Evolutionary conservation across 2,113 vertebrate species (phyloP).

Genomic region (Siphamia tubifer): DNA sequence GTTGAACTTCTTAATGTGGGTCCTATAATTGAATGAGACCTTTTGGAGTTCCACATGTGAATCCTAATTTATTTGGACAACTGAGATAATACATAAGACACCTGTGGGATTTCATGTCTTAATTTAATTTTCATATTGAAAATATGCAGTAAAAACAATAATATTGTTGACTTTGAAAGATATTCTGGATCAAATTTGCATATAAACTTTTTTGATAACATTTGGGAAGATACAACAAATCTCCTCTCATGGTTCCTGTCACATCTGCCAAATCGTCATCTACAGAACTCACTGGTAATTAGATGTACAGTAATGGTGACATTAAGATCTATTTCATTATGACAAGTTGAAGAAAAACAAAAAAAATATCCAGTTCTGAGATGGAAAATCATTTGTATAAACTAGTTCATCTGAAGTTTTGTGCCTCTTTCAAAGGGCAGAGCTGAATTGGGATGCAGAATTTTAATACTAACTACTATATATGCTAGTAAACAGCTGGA

Average conservation of each 20-base stretch:
- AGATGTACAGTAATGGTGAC: slow-evolving; percentile 28
- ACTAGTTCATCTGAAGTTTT: background rate
- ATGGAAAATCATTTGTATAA: background rate
- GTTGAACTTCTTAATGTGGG: background rate
- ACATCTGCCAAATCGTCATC: slow-evolving; percentile 28
- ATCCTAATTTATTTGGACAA: background rate
- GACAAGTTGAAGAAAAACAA: background rate
- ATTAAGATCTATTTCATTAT: slow-evolving; percentile 5
- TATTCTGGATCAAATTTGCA: background rate
- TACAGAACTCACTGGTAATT: slow-evolving; percentile 28
- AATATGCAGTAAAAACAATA: background rate
- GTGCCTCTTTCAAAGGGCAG: background rate
- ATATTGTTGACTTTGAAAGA: background rate
- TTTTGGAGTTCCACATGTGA: background rate
- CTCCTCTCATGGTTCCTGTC: slow-evolving; percentile 24
- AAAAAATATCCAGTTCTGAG: background rate
- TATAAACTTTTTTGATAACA: background rate
- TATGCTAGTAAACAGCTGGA: too few species aligned
- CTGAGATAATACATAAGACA: background rate
- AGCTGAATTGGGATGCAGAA: background rate
- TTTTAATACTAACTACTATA: background rate
- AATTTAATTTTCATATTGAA: slow-evolving; percentile 2
- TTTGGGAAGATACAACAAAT: slow-evolving; percentile 10
- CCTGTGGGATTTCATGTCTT: too few species aligned
- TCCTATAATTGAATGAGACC: background rate